Evolutionary conservation across 2,888 invertebrate genomes (phyloP).

Genomic region (Tenthredo notha): DNA sequence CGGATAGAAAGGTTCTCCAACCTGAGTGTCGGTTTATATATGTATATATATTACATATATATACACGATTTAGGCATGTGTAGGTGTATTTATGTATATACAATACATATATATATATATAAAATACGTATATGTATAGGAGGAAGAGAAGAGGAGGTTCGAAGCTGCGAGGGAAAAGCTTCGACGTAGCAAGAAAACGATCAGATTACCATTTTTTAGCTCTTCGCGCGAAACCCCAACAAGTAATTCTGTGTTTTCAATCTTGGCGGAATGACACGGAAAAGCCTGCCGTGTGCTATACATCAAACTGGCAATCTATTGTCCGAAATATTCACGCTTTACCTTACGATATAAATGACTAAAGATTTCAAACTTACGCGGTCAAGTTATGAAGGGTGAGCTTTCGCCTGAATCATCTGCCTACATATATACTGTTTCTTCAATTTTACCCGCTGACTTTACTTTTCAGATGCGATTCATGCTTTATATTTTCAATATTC

Average conservation of each 20-base stretch:
- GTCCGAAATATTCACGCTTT: conserved; percentile 11
- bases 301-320: conserved; percentile 27
- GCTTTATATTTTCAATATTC: neutral
- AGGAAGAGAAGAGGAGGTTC: neutral
- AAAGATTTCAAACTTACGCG: conserved; percentile 27
- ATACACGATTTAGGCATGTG: neutral
- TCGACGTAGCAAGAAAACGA: conserved; percentile 62
- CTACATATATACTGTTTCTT: conserved; percentile 12
- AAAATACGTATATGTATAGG: too few relatives aligned
- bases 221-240: conserved; percentile 57
- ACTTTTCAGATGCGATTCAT: neutral
- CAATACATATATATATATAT: too few relatives aligned
- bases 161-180: conserved; percentile 39
- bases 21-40: neutral
- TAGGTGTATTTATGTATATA: neutral
- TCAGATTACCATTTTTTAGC: conserved; percentile 69
- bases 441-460: neutral
- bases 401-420: conserved; percentile 29
- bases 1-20: conserved; percentile 52
- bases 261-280: conserved; percentile 67
- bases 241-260: conserved; percentile 69
- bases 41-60: neutral
- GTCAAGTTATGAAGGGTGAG: conserved; percentile 31
- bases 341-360: neutral
- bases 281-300: conserved; percentile 58